These are phyloP conservation scores for Lagorchestes hirsutus DNA, from an alignment of 2,797 vertebrate species.

Conservation along the genomic window DNA sequence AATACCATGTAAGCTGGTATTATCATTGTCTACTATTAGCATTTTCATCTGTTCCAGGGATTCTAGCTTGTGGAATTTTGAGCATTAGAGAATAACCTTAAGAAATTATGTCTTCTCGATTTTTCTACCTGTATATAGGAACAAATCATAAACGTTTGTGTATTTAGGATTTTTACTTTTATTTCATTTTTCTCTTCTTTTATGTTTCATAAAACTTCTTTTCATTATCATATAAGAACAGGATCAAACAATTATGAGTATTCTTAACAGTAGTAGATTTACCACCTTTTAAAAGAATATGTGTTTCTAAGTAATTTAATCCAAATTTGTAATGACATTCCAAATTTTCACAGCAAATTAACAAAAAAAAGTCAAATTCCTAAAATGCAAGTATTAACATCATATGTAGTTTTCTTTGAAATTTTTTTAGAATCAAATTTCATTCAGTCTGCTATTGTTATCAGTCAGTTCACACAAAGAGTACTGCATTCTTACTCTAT, in stretches of 20 bases:
- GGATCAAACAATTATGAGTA: constrained; percentile 47
- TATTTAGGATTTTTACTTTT: constrained; percentile 48
- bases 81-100: not conserved
- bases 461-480: constrained; percentile 36
- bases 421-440: constrained; percentile 10
- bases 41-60: not conserved
- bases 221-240: constrained; percentile 73
- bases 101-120: not conserved
- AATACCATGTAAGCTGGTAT: not conserved
- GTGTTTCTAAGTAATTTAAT: not conserved
- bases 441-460: constrained; percentile 32
- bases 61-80: not conserved
- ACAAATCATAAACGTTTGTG: constrained; percentile 35
- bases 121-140: not conserved
- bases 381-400: constrained; percentile 52
- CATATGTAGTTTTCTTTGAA: constrained; percentile 7
- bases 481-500: constrained; percentile 34
- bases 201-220: constrained; percentile 13
- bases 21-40: not conserved
- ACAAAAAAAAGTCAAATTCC: constrained; percentile 16
- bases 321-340: constrained; percentile 5
- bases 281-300: constrained; percentile 43
- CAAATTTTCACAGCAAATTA: constrained; percentile 30
- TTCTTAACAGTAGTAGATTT: constrained; percentile 60
- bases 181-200: constrained; percentile 53